Evolutionary conservation across 1,140 invertebrate species (phyloP).

Genomic region (Pseudomyrmex dendroicus): DNA sequence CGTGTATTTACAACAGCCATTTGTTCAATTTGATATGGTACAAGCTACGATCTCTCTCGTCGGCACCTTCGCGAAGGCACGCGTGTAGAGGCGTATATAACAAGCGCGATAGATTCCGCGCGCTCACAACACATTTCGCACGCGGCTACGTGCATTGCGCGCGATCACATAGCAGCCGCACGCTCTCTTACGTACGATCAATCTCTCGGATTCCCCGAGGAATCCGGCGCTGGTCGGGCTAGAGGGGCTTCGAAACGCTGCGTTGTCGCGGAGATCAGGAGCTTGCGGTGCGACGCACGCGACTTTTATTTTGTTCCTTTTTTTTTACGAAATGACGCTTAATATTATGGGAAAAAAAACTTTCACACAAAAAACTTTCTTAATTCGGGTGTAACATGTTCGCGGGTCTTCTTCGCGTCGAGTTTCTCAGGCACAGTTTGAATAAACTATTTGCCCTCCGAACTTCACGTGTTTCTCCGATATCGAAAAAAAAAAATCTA

Average conservation of each 20-base stretch:
- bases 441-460: too few species aligned
- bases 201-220: constrained; percentile 8
- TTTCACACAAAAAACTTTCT: not conserved
- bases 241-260: constrained; percentile 36
- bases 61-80: constrained; percentile 47
- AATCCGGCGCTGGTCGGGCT: constrained; percentile 14
- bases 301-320: not conserved
- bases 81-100: constrained; percentile 26
- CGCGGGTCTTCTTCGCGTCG: not conserved
- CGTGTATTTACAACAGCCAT: constrained; percentile 58
- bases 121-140: not conserved
- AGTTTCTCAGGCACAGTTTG: too few species aligned
- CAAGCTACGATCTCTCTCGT: constrained; percentile 40
- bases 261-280: constrained; percentile 39
- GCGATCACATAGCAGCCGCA: not conserved
- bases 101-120: not conserved
- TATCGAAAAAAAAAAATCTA: too few species aligned
- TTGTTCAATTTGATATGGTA: constrained; percentile 54
- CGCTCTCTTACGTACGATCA: constrained; percentile 4
- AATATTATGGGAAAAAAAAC: constrained; percentile 1
- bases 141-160: not conserved
- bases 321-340: constrained; percentile 13
- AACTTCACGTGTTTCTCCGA: too few species aligned
- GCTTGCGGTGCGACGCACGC: not conserved
- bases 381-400: not conserved